phyloP scores from a whole-genome alignment of 2,113 vertebrate genomes.

The Xiphorhynchus elegans region DNA sequence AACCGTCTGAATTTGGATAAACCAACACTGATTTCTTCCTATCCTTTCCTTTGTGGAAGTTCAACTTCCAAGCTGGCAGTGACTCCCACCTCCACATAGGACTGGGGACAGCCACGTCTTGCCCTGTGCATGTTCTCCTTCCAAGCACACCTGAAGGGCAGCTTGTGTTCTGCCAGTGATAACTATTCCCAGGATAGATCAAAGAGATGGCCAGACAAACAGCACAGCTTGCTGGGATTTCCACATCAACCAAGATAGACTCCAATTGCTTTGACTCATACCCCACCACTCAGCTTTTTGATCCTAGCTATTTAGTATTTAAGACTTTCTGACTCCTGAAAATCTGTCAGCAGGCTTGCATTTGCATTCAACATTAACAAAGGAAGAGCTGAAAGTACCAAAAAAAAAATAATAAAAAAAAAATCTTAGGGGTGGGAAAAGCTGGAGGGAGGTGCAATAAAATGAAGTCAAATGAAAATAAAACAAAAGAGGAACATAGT shows the following conservation, averaged over 20 bases:
- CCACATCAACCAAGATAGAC: not conserved
- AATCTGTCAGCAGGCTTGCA: not conserved
- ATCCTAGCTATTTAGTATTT: not conserved
- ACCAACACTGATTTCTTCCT: not conserved
- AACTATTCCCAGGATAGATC: not conserved
- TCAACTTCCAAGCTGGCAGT: not conserved
- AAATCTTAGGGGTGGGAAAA: not conserved
- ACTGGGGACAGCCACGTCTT: fast-evolving
- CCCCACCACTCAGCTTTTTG: not conserved
- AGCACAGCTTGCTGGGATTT: not conserved
- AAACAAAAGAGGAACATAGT: conserved; percentile 42
- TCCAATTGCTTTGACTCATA: not conserved
- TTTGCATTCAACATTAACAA: conserved; percentile 38
- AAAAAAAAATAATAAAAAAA: not conserved
- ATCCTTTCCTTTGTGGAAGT: not conserved
- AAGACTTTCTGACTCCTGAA: not conserved
- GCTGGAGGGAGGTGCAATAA: conserved; percentile 33
- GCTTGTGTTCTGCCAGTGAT: fast-evolving
- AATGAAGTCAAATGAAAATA: conserved; percentile 53
- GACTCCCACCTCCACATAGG: fast-evolving
- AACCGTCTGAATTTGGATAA: not conserved
- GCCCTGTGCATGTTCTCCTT: fast-evolving
- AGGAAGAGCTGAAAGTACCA: conserved; percentile 25
- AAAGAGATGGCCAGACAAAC: not conserved
- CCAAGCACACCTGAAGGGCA: not conserved